phyloP scores from a whole-genome alignment of 2,113 vertebrate species.

The Naja naja region DNA sequence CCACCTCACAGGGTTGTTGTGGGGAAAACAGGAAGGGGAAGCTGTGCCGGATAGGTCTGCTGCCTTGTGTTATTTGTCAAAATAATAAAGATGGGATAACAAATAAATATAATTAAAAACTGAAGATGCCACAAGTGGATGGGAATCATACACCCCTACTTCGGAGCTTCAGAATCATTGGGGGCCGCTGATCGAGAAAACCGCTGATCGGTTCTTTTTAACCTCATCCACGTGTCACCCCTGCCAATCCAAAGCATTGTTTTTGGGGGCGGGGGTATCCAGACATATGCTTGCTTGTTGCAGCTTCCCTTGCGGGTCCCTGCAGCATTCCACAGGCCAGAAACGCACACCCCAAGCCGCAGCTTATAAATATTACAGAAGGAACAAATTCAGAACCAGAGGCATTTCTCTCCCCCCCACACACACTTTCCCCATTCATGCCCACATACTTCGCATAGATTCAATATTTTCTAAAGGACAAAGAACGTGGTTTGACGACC shows the following conservation, averaged over 20 bases:
- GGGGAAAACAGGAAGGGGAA: neutral
- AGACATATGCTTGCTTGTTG: neutral
- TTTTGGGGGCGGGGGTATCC: neutral
- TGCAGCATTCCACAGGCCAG: neutral
- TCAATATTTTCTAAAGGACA: constrained; percentile 44
- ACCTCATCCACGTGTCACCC: neutral
- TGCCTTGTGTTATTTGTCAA: neutral
- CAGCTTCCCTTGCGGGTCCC: fast-evolving
- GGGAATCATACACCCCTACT: neutral
- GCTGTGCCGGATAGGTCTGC: neutral
- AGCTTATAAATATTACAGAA: constrained; percentile 5
- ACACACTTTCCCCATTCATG: constrained; percentile 30
- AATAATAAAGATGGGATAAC: neutral
- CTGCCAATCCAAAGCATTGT: neutral
- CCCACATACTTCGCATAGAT: constrained; percentile 30
- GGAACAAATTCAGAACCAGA: constrained; percentile 32
- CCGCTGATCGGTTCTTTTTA: neutral
- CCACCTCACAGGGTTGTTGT: neutral
- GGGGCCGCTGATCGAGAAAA: neutral
- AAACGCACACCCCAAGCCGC: neutral
- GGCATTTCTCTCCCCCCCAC: constrained; percentile 1
- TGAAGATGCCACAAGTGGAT: neutral
- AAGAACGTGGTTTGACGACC: neutral
- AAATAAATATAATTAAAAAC: neutral
- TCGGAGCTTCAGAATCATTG: neutral